These are phyloP conservation scores for Pocillopora meandrina DNA, from an alignment of 92 coral and sea anemone species.

Conservation along the genomic window DNA sequence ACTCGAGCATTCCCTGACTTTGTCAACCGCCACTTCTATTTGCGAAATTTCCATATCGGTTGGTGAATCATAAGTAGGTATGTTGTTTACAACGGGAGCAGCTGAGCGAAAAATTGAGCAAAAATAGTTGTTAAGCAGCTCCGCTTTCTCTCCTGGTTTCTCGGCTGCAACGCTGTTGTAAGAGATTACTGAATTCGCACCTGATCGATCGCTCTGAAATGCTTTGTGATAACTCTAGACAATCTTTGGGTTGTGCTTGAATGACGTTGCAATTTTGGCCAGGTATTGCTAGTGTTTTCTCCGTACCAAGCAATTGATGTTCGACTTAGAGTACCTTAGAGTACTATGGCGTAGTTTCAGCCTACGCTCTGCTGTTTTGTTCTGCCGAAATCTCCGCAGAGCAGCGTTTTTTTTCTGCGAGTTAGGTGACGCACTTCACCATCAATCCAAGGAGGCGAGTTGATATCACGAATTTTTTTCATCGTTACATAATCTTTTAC, in stretches of 20 bases:
- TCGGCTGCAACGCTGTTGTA: background rate
- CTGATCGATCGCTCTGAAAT: background rate
- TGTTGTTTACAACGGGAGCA: no score
- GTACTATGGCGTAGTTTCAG: background rate
- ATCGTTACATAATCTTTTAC: no score
- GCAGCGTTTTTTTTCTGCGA: no score
- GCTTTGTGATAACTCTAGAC: background rate
- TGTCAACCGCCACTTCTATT: no score
- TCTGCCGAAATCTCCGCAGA: no score
- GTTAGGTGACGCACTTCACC: no score
- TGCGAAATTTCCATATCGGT: no score
- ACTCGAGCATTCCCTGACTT: no score
- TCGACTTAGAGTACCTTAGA: background rate
- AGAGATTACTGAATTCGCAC: background rate
- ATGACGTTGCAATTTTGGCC: background rate
- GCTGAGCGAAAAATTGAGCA: background rate
- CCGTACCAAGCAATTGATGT: background rate
- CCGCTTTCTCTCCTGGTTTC: background rate
- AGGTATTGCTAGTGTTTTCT: background rate
- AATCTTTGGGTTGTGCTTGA: conserved; percentile 3
- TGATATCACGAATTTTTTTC: background rate
- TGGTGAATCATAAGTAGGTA: no score
- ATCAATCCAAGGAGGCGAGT: background rate
- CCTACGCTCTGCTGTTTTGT: no score
- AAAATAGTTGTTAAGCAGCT: background rate